These are phyloP conservation scores for Eupelmus urozonus DNA, from an alignment of 2,888 invertebrate species.

Conservation along the genomic window DNA sequence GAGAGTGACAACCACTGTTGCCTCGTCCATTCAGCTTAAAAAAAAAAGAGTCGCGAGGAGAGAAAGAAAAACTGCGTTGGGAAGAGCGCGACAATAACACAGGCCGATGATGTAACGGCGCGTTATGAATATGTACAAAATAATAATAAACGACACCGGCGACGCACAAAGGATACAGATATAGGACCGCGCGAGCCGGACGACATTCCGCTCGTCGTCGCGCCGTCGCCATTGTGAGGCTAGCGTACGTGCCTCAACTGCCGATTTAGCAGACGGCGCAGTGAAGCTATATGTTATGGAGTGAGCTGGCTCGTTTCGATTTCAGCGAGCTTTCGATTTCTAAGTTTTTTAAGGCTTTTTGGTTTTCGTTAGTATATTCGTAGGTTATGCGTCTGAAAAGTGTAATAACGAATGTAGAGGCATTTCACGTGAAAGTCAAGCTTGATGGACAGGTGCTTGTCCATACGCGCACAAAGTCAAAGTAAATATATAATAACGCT, in stretches of 20 bases:
- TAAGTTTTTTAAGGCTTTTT: background rate
- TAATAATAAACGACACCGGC: constrained; percentile 66
- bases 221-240: constrained; percentile 60
- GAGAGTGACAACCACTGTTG: constrained; percentile 11
- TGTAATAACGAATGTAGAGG: no score
- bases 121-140: constrained; percentile 74
- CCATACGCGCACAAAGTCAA: no score
- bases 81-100: constrained; percentile 62
- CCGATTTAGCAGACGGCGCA: constrained; percentile 63
- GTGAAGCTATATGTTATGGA: no score
- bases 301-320: no score
- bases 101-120: constrained; percentile 68
- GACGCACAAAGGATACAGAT: constrained; percentile 64
- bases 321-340: constrained; percentile 63
- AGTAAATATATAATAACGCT: background rate
- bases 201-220: constrained; percentile 8
- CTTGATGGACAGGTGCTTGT: no score
- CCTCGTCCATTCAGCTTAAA: background rate
- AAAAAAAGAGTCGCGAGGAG: background rate
- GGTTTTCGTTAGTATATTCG: no score
- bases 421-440: no score
- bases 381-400: no score
- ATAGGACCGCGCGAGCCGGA: constrained; percentile 3
- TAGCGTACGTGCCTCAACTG: constrained; percentile 68
- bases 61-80: constrained; percentile 18